Base-by-base conservation (phyloP, 2,888 invertebrate genomes). In the Andrena marginata region DNA sequence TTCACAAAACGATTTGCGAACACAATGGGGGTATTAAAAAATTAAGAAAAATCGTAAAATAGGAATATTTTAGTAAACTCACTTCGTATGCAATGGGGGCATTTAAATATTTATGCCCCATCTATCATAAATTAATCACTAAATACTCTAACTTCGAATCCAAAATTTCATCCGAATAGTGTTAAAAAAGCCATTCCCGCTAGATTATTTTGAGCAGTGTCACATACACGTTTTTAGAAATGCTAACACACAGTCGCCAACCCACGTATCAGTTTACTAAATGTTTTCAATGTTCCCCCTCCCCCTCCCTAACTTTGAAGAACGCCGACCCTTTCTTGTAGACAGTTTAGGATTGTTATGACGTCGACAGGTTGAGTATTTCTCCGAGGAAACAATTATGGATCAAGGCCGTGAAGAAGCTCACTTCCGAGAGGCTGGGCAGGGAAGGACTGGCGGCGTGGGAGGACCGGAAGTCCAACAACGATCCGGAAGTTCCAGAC, bases 321-420 rank as follows among this genome's bases (percentile, higher is more conserved):
- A 2, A 4, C 13, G 2, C n/a, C 4, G 4, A 0, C 20, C 56
- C 26, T 26, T 54, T 23, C 10, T 35, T 8, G 7, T 2, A 70
- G 6, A 20, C 20, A 35, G 23, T 54, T 51, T 35, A 16, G 4
- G 2, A 10, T n/a, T 10, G 2, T 33, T 80, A 26, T 67, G 4
- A 51, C 49, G 20, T 13, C 33, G 4, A 51, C 77, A 88, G 88
- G 85, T 87, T 88, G 87, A 90, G 90, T 84, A 94, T 94, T 85
- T 93, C 94, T 54, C 94, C 94, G 80, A 91, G 93, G 86, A 94
- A 94, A 87, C 94, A 94, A 78, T 89, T 94, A 90, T 94, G 94
- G 94, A 94, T 94, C 87, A 94, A 94, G 83, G 94, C 94, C 29
- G 94, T 94, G 87, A 94, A 94, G 87, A 94, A 94, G 82, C 86